Base-by-base conservation (phyloP, 2,797 vertebrate species). In the Ctenopoma multispine region DNA sequence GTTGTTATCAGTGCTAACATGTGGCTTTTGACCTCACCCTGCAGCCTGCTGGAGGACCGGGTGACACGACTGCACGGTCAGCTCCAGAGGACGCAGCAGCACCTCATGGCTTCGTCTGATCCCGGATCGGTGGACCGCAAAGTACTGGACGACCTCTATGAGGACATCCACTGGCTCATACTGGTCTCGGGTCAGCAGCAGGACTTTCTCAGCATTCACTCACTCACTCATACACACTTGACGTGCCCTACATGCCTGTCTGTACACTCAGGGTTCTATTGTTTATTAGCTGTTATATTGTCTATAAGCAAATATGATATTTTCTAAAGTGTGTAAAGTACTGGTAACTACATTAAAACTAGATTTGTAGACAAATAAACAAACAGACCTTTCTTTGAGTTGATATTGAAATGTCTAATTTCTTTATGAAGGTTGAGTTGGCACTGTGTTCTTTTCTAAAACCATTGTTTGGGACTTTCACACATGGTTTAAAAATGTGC, bases 121-220 rank as follows among this genome's bases (percentile, higher is more conserved):
- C 94, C 95, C 3, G 94, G 92, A 63, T 92, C 96, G 1, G 88
- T 95, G 49, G 96, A 97, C 87, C 96, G 95, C 85, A 98, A 96
- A 93, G 94, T 95, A 66, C 95, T 99, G 88, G 98, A 99, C 76
- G 97, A 99, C 83, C 94, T 99, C 50, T 99, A 99, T 7, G 98
- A 99, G 92, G 98, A 99, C 93, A 99, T 99, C 93, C 98, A 99
- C 94, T 99, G 98, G 98, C 95, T 99, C 82, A 96, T 99, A 89
- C 94, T 99, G 95, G 98, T 99, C 89, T 97, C 97, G 96, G 98
- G 98, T 99, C 80, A 82, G 90, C 48, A 51, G 20, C 44, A 21
- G 11, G 4, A 47, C n/a, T n/a, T n/a, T n/a, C n/a, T n/a, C 12
- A 11, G 4, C 1, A 27, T 24, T 24, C n/a, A n/a, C n/a, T n/a